Base-by-base conservation (phyloP, 2,797 vertebrate species). In the Numenius phaeopus region DNA sequence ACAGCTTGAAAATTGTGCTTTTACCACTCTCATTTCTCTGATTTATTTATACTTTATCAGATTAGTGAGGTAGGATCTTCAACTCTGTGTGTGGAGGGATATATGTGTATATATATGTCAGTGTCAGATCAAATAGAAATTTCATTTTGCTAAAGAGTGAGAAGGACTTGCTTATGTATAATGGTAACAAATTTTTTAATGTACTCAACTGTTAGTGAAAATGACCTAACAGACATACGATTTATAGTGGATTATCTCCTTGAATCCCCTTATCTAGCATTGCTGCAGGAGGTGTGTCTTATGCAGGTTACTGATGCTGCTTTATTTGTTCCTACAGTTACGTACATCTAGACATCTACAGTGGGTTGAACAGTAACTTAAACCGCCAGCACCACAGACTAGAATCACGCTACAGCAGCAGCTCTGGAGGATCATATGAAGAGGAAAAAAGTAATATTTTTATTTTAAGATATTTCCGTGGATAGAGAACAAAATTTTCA, bases 361-460 rank as follows among this genome's bases (percentile, higher is more conserved):
- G 99, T 1, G 99, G 99, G 39, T 97, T 99, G 84, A 99, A 99
- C 97, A 99, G 98, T 80, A 99, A 99, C 97, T 98, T 99, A 96
- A 99, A 99, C 96, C 99, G 99, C 29, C 99, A 99, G 84, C 99
- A 99, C 97, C 99, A 99, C 98, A 99, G 99, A 32, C 98, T 99
- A 91, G 99, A 99, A 84, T 99, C 99, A 76, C 99, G 99, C 76
- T 99, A 99, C 98, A 99, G 99, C 97, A 99, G 99, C 99, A 99
- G 99, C 98, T 99, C 99, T 54, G 99, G 99, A 96, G 99, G 99
- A 83, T 99, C 99, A n/a, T 99, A 99, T 7, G 99, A 99, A 97
- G 99, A 99, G 93, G 99, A 99, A 97, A 99, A 99, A 98, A 99
- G 99, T 99, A 98, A 98, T 98, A 20, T 52, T 57, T 82, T 89